Percentiles rank a stretch among this genome's conserved stretches.
Evolutionary conservation across 1,140 invertebrate species (phyloP).

Genomic region (Pogonomyrmex californicus): DNA sequence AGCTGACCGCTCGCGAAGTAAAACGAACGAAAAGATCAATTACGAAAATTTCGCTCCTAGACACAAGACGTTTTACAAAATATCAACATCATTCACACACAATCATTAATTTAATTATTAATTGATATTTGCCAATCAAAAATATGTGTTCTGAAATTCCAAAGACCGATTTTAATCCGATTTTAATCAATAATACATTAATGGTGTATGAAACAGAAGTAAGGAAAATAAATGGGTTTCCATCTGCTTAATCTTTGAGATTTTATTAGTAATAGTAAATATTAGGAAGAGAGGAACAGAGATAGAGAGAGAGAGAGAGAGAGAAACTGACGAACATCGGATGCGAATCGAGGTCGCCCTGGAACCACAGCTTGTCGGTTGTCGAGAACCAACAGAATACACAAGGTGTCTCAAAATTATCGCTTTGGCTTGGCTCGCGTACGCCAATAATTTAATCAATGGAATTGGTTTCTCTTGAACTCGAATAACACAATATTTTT

Average conservation of each 20-base stretch:
- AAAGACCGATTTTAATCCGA: not conserved
- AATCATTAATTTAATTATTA: not conserved
- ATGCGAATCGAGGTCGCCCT: slow-evolving; percentile 42
- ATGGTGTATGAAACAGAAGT: not conserved
- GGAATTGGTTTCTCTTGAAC: not conserved
- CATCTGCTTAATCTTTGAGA: slow-evolving; percentile 5
- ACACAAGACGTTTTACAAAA: not conserved
- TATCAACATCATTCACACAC: not conserved
- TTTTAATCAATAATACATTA: not conserved
- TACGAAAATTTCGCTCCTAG: not conserved
- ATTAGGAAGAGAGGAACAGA: slow-evolving; percentile 8
- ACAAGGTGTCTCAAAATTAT: slow-evolving; percentile 21
- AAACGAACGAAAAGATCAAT: slow-evolving; percentile 14
- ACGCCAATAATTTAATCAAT: not conserved
- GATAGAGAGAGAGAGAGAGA: slow-evolving; percentile 2
- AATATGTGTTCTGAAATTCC: not conserved
- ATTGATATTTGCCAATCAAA: not conserved
- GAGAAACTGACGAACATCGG: slow-evolving; percentile 19
- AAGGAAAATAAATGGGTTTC: not conserved
- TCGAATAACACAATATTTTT: not conserved
- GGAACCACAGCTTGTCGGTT: not conserved
- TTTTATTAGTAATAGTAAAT: slow-evolving; percentile 6
- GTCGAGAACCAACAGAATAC: slow-evolving; percentile 9
- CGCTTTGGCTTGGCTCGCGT: not conserved
- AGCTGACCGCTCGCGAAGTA: not conserved